A percentile compares a stretch with the other conserved stretches of the same genome.
phyloP scores from a whole-genome alignment of 2,113 vertebrate genomes.

The Pitta sordida region DNA sequence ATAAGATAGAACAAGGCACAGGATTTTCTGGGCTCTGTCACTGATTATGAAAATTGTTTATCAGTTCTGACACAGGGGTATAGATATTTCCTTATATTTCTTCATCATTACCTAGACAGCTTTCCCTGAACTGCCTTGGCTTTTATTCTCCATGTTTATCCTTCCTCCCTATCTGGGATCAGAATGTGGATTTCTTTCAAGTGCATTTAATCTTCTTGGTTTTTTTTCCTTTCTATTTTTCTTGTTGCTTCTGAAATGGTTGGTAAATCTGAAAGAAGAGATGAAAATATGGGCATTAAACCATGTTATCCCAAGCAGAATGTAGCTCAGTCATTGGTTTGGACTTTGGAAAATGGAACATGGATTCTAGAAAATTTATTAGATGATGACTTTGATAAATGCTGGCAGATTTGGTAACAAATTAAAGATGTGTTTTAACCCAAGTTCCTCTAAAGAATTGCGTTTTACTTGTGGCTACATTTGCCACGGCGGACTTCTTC shows the following conservation, averaged over 20 bases:
- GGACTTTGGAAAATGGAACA: not conserved
- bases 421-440: not conserved
- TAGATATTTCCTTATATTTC: slow-evolving; percentile 10
- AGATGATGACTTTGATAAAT: not conserved
- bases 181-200: not conserved
- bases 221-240: not conserved
- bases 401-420: not conserved
- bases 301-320: not conserved
- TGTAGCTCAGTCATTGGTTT: not conserved
- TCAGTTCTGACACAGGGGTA: slow-evolving; percentile 33
- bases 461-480: not conserved
- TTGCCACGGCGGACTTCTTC: not conserved
- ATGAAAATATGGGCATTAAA: not conserved
- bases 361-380: not conserved
- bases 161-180: not conserved
- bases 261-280: not conserved
- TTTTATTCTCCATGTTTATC: not conserved
- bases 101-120: slow-evolving; percentile 15
- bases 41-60: slow-evolving; percentile 29
- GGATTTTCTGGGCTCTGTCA: slow-evolving; percentile 60
- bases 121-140: not conserved
- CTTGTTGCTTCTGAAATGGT: not conserved
- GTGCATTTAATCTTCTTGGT: not conserved
- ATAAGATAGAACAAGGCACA: not conserved
- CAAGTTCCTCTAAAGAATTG: not conserved